These are phyloP conservation scores for Phoxinus dragarum DNA, from an alignment of 2,797 vertebrate species.

Conservation along the genomic window DNA sequence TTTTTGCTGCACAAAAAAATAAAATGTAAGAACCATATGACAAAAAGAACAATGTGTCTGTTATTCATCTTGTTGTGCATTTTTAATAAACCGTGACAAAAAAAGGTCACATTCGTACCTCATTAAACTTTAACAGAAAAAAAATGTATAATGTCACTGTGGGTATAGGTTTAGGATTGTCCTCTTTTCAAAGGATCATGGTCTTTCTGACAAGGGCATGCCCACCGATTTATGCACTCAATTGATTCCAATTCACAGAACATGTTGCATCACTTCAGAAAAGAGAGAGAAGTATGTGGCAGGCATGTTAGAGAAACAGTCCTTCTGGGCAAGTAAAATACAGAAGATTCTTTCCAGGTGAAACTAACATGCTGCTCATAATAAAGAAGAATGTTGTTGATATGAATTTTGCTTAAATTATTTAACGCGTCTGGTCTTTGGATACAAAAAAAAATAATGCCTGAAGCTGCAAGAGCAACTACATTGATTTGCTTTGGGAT, in stretches of 20 bases:
- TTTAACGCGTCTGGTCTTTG: background rate
- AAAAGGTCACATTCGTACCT: background rate
- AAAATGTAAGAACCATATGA: background rate
- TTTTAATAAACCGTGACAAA: too few relatives aligned
- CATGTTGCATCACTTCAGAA: constrained; percentile 39
- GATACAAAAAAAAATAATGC: background rate
- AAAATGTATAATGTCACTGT: background rate
- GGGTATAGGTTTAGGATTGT: background rate
- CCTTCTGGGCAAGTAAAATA: background rate
- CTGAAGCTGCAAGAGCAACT: background rate
- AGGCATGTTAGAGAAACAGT: background rate
- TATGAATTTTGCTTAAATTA: background rate
- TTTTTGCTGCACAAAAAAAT: background rate
- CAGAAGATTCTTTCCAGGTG: background rate
- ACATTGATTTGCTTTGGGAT: background rate
- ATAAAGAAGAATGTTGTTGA: background rate
- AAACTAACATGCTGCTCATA: background rate
- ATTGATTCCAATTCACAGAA: background rate
- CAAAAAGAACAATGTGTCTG: background rate
- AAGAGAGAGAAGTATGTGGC: background rate
- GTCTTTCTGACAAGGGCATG: background rate
- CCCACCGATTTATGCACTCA: background rate
- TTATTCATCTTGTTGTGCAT: background rate
- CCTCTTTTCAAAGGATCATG: background rate
- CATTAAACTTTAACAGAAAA: background rate